Evolutionary conservation across 2,797 vertebrate genomes (phyloP).

Genomic region (Micropoecilia bifurca): DNA sequence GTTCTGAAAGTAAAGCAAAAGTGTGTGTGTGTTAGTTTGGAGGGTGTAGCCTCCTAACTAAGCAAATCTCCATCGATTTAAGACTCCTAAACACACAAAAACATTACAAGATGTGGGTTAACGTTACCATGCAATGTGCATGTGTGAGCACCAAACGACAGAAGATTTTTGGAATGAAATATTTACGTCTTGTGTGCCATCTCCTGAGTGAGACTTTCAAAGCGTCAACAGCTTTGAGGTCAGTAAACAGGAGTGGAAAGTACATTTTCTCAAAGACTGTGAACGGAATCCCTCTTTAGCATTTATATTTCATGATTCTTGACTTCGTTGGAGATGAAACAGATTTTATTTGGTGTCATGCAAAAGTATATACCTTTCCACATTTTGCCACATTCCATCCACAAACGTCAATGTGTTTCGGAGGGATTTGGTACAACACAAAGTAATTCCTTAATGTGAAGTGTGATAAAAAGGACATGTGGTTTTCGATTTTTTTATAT

Average conservation of each 20-base stretch:
- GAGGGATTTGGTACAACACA: not conserved
- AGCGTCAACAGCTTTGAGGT: constrained; percentile 40
- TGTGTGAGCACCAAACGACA: constrained; percentile 61
- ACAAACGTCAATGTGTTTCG: not conserved
- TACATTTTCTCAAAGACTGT: constrained; percentile 26
- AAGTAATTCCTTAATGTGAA: not conserved
- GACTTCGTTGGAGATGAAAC: not conserved
- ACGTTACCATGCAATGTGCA: constrained; percentile 47
- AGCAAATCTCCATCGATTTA: constrained; percentile 38
- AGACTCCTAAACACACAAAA: constrained; percentile 33
- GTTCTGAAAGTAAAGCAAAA: not conserved
- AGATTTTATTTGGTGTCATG: not conserved
- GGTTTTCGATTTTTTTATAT: not conserved
- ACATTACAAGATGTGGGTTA: constrained; percentile 55
- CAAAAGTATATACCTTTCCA: not conserved
- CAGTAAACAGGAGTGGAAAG: constrained; percentile 10
- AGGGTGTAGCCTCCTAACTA: constrained; percentile 18
- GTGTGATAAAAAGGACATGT: not conserved
- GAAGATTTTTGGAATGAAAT: constrained; percentile 67
- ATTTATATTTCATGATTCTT: constrained; percentile 17
- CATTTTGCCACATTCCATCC: not conserved
- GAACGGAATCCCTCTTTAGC: constrained; percentile 4
- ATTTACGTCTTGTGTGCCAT: constrained; percentile 60
- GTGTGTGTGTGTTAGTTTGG: not conserved
- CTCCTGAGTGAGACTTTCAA: constrained; percentile 50